These are phyloP conservation scores for Bilobella aurantiaca DNA, from an alignment of 1,140 invertebrate genomes.

Conservation along the genomic window DNA sequence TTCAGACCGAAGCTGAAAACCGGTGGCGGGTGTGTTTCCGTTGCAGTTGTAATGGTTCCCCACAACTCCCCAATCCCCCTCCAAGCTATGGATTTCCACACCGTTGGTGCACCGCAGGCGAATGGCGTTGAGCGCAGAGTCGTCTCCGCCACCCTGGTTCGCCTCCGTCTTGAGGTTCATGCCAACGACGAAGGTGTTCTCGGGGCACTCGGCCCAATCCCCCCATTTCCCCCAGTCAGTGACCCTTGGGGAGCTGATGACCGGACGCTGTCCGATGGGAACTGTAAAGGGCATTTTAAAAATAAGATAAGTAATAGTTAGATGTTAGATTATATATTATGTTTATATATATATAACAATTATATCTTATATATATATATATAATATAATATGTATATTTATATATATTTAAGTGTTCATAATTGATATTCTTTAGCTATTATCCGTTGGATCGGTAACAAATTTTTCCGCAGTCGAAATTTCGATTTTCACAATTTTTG, in stretches of 20 bases:
- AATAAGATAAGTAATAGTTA: too few species aligned
- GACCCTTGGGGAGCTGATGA: neutral
- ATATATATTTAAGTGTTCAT: too few species aligned
- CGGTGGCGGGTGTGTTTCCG: conserved; percentile 9
- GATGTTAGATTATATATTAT: too few species aligned
- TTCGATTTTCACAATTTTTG: too few species aligned
- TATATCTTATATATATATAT: too few species aligned
- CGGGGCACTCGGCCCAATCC: neutral
- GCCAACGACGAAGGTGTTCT: neutral
- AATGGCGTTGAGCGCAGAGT: neutral
- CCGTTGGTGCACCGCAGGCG: neutral
- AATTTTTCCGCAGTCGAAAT: too few species aligned
- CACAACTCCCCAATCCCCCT: conserved; percentile 25
- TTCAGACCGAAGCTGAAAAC: conserved; percentile 22
- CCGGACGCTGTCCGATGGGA: neutral
- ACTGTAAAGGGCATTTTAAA: too few species aligned
- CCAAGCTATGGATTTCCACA: conserved; percentile 7
- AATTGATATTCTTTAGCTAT: too few species aligned
- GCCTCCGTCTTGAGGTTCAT: neutral
- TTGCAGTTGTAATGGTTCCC: conserved; percentile 11
- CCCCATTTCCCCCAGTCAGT: neutral
- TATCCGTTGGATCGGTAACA: too few species aligned
- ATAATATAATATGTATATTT: too few species aligned
- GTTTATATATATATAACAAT: too few species aligned
- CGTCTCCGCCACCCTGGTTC: neutral